phyloP scores from a whole-genome alignment of 1,140 invertebrate genomes.

The Drosophila busckii region DNA sequence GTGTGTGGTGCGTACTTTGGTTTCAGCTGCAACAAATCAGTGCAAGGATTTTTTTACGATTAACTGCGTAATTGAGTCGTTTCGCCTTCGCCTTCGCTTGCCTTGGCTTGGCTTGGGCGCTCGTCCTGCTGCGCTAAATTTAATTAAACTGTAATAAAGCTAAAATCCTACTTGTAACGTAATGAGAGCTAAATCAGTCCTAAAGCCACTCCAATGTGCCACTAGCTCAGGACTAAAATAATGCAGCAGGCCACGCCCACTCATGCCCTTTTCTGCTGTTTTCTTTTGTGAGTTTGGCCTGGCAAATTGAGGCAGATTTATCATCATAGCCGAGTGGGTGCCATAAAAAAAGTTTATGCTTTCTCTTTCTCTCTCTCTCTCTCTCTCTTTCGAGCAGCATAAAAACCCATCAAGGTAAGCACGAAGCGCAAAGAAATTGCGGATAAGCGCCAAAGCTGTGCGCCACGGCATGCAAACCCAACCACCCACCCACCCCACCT shows the following conservation, averaged over 20 bases:
- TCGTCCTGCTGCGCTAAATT: conserved; percentile 62
- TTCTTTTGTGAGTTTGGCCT: too few species aligned
- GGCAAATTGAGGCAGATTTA: conserved; percentile 78
- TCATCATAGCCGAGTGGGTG: conserved; percentile 68
- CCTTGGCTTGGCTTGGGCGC: too few species aligned
- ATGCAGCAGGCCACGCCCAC: conserved; percentile 44
- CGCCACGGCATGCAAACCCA: conserved; percentile 41
- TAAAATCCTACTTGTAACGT: conserved; percentile 62
- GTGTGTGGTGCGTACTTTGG: conserved; percentile 33
- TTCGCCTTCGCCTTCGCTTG: too few species aligned
- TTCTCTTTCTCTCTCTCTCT: too few species aligned
- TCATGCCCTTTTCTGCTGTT: too few species aligned
- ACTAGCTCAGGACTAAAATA: conserved; percentile 35
- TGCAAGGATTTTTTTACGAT: conserved; percentile 79
- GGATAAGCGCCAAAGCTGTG: conserved; percentile 67
- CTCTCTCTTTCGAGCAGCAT: too few species aligned
- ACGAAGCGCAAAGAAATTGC: conserved; percentile 63
- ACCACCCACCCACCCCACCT: background rate
- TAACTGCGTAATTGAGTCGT: conserved; percentile 79
- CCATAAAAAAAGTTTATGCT: conserved; percentile 78
- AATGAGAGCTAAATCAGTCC: conserved; percentile 78
- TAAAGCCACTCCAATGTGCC: conserved; percentile 64
- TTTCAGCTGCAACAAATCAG: conserved; percentile 79
- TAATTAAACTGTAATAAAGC: conserved; percentile 79
- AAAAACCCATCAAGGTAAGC: conserved; percentile 56